Conservation (phyloP, 2,888 invertebrate genomes). For the Melanostoma scalare region DNA sequence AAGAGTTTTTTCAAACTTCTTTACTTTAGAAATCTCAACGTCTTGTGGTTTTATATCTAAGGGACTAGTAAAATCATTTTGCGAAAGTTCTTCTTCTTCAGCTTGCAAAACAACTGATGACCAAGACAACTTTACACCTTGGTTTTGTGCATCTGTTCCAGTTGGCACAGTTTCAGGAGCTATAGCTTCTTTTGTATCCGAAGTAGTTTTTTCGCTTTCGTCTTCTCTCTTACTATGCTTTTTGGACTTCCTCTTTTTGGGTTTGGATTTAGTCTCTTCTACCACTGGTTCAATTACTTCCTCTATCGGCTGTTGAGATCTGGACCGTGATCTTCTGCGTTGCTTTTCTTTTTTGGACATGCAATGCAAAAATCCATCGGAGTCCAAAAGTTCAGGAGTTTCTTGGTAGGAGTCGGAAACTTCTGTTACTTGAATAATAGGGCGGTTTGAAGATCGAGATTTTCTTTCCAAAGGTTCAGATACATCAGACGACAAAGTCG, state of each 20-base stretch:
- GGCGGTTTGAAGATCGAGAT: slow-evolving; percentile 76
- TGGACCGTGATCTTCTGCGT: slow-evolving; percentile 83
- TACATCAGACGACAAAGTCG: slow-evolving; percentile 21
- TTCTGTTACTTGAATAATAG: slow-evolving; percentile 76
- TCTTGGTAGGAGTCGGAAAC: slow-evolving; percentile 32
- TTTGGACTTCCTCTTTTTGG: slow-evolving; percentile 80
- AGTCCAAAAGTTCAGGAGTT: slow-evolving; percentile 74
- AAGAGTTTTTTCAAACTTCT: slow-evolving; percentile 8
- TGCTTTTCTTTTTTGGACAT: slow-evolving; percentile 82
- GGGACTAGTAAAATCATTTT: slow-evolving; percentile 52
- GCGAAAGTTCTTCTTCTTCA: slow-evolving; percentile 53
- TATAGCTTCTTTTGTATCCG: neutral
- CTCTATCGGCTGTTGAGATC: slow-evolving; percentile 81
- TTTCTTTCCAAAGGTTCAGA: slow-evolving; percentile 52
- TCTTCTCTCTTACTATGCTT: slow-evolving; percentile 68
- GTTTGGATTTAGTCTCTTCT: slow-evolving; percentile 79
- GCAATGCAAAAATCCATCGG: slow-evolving; percentile 83
- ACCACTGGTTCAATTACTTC: slow-evolving; percentile 76
- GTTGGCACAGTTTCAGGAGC: neutral
- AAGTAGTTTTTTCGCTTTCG: too few relatives aligned
- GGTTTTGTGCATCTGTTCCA: neutral
- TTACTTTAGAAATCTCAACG: neutral
- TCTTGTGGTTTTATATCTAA: slow-evolving; percentile 13
- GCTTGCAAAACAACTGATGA: slow-evolving; percentile 53
- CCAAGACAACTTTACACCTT: slow-evolving; percentile 32